Conservation (phyloP, 2,888 invertebrate species). For the Dinocampus coccinellae region DNA sequence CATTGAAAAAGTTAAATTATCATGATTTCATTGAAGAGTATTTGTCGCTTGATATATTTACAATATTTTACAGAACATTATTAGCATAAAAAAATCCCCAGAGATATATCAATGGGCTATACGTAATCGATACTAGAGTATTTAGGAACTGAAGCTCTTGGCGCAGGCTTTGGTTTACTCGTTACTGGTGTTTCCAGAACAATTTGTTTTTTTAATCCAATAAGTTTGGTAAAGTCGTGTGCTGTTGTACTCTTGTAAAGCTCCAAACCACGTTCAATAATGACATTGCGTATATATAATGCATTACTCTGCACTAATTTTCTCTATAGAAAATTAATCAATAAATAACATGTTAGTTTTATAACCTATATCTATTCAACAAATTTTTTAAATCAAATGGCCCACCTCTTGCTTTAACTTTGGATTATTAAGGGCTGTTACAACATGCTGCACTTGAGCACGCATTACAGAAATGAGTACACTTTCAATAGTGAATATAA, state of each 20-base stretch:
- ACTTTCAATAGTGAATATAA: constrained; percentile 80
- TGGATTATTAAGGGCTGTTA: constrained; percentile 72
- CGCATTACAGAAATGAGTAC: constrained; percentile 81
- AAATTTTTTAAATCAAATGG: constrained; percentile 26
- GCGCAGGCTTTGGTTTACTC: constrained; percentile 71
- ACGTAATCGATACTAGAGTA: constrained; percentile 78
- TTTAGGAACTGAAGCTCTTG: constrained; percentile 76
- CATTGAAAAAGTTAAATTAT: neutral
- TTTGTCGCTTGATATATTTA: constrained; percentile 21
- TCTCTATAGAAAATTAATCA: constrained; percentile 69
- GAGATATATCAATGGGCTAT: constrained; percentile 37
- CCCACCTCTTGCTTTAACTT: constrained; percentile 72
- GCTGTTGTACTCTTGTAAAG: constrained; percentile 62
- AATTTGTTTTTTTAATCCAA: constrained; percentile 70
- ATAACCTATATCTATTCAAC: constrained; percentile 10
- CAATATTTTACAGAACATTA: neutral
- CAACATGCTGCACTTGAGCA: constrained; percentile 79
- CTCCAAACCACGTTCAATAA: constrained; percentile 63
- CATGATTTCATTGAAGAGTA: neutral
- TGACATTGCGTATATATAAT: constrained; percentile 76
- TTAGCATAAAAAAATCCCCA: neutral
- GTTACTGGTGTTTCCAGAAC: constrained; percentile 74
- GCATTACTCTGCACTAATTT: constrained; percentile 79
- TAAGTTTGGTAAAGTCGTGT: constrained; percentile 58
- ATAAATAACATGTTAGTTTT: constrained; percentile 6